phyloP scores from a whole-genome alignment of 92 coral and sea anemone genomes.

The Palythoa grandis region DNA sequence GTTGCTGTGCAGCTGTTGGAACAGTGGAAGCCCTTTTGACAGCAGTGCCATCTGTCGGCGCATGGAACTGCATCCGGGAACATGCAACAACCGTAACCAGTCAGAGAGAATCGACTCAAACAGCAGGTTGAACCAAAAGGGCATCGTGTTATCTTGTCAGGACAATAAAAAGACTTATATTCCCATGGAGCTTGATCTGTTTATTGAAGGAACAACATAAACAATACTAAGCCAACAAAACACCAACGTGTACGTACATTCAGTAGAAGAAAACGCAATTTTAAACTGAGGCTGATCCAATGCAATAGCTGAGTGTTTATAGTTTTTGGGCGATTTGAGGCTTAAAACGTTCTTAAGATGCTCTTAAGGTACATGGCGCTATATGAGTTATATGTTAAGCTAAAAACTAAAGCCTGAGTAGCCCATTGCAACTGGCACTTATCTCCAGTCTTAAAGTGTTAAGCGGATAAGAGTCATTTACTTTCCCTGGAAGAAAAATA shows the following conservation, averaged over 20 bases:
- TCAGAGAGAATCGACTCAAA: constrained; percentile 71
- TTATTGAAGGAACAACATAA: background rate
- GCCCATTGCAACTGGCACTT: too few species aligned
- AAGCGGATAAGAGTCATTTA: too few species aligned
- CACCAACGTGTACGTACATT: background rate
- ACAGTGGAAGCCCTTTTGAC: constrained; percentile 75
- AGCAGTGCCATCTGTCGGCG: constrained; percentile 86
- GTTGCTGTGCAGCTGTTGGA: constrained; percentile 68
- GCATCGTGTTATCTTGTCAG: constrained; percentile 81
- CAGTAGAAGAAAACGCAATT: background rate
- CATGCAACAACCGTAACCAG: constrained; percentile 90
- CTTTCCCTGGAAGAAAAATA: too few species aligned
- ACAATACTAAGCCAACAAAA: background rate
- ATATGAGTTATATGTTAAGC: too few species aligned
- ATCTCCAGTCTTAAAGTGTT: too few species aligned
- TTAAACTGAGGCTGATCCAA: background rate
- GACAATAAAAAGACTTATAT: constrained; percentile 54
- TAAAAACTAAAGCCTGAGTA: too few species aligned
- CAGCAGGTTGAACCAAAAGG: constrained; percentile 83
- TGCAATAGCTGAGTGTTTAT: too few species aligned
- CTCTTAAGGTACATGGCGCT: too few species aligned
- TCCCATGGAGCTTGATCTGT: constrained; percentile 19
- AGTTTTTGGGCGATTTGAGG: too few species aligned
- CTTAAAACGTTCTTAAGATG: too few species aligned
- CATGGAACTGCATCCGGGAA: constrained; percentile 72